phyloP scores from a whole-genome alignment of 2,888 invertebrate species.

The Synanthedon tipuliformis region DNA sequence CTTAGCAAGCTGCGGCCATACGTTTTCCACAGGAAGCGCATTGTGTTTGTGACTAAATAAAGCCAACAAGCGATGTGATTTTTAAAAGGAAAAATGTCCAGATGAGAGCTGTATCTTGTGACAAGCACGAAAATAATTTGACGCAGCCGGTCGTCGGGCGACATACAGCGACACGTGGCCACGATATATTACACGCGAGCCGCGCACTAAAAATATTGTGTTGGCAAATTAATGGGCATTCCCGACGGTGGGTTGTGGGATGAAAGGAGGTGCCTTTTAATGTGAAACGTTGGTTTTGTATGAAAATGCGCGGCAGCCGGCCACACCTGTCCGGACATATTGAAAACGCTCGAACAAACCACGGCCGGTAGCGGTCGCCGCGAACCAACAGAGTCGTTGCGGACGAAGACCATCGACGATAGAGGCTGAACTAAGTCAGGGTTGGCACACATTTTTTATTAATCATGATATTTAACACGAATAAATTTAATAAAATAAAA shows the following conservation, averaged over 20 bases:
- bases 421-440: neutral
- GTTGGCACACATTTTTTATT: neutral
- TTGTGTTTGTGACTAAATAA: slow-evolving; percentile 33
- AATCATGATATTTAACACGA: too few species aligned
- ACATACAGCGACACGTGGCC: slow-evolving; percentile 69
- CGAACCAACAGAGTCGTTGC: slow-evolving; percentile 6
- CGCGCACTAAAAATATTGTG: slow-evolving; percentile 71
- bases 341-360: slow-evolving; percentile 19
- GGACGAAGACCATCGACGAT: neutral
- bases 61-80: slow-evolving; percentile 56
- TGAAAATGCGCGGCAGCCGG: slow-evolving; percentile 67
- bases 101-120: slow-evolving; percentile 69
- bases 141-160: slow-evolving; percentile 65
- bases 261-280: slow-evolving; percentile 70
- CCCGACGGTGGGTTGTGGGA: slow-evolving; percentile 66
- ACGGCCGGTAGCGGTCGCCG: slow-evolving; percentile 8
- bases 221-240: slow-evolving; percentile 72
- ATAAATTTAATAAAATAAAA: too few species aligned
- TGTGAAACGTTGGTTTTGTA: slow-evolving; percentile 68
- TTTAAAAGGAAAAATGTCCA: slow-evolving; percentile 66
- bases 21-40: slow-evolving; percentile 49
- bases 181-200: slow-evolving; percentile 70
- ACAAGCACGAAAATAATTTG: slow-evolving; percentile 70
- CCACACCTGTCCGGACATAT: slow-evolving; percentile 61
- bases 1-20: slow-evolving; percentile 13